These are phyloP conservation scores for Timema podura DNA, from an alignment of 2,888 invertebrate genomes.

Conservation along the genomic window DNA sequence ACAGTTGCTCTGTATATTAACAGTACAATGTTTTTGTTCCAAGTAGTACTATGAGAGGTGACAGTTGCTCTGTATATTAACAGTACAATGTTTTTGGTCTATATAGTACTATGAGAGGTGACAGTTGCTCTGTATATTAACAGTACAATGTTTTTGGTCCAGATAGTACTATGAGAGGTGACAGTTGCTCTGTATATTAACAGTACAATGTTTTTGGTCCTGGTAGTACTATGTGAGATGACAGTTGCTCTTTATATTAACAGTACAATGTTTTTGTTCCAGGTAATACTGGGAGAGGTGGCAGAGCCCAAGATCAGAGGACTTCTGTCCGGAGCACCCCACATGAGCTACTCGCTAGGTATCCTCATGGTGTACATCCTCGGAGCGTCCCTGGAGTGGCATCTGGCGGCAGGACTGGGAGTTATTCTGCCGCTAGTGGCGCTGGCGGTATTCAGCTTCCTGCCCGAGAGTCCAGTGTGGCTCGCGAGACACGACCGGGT, in stretches of 20 bases:
- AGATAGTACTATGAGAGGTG: too few relatives aligned
- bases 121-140: too few relatives aligned
- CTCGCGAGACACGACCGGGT: constrained; percentile 57
- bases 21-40: too few relatives aligned
- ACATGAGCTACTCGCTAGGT: constrained; percentile 70
- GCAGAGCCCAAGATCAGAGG: constrained; percentile 69
- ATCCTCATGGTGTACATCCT: constrained; percentile 69
- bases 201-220: too few relatives aligned
- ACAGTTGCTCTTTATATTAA: not conserved
- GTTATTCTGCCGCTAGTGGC: constrained; percentile 57
- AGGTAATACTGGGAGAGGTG: constrained; percentile 74
- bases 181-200: too few relatives aligned
- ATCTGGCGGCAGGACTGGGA: constrained; percentile 62
- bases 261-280: constrained; percentile 34
- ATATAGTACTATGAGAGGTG: too few relatives aligned
- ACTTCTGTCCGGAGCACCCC: constrained; percentile 64
- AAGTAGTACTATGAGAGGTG: too few relatives aligned
- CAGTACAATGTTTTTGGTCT: too few relatives aligned
- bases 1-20: too few relatives aligned
- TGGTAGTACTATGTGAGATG: too few relatives aligned
- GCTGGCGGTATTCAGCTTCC: constrained; percentile 56
- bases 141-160: too few relatives aligned
- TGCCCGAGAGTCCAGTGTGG: constrained; percentile 76
- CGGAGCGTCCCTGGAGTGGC: constrained; percentile 66
- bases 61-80: too few relatives aligned